Conservation (phyloP, 2,888 invertebrate genomes). For the Leptinotarsa peninsularis region DNA sequence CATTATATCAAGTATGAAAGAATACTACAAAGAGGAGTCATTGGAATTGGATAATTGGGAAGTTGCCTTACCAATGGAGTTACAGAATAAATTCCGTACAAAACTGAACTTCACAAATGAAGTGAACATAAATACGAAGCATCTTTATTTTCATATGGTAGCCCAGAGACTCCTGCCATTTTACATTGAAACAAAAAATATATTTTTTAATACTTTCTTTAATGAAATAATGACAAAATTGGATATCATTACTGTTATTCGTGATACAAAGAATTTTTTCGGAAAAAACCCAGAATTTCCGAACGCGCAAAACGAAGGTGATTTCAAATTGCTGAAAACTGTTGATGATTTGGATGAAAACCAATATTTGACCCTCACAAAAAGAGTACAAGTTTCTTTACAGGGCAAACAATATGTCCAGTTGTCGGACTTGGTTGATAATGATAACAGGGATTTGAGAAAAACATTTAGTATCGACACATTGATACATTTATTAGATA, state of each 20-base stretch:
- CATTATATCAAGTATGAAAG: slow-evolving; percentile 25
- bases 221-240: background rate
- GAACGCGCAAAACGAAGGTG: background rate
- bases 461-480: background rate
- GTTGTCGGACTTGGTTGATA: background rate
- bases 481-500: background rate
- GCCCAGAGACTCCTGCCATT: background rate
- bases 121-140: background rate
- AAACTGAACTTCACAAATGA: background rate
- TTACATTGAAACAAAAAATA: background rate
- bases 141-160: slow-evolving; percentile 2
- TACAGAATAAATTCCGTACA: slow-evolving; percentile 16
- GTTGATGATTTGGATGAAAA: background rate
- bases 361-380: background rate
- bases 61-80: background rate
- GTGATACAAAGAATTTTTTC: background rate
- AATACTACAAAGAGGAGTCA: background rate
- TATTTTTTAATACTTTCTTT: background rate
- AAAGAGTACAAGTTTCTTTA: slow-evolving; percentile 2
- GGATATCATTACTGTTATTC: background rate
- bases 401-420: background rate
- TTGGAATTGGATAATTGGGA: slow-evolving; percentile 27
- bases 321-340: background rate
- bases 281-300: background rate
- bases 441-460: background rate